These are phyloP conservation scores for Cephalophus harveyi DNA, from an alignment of 2,113 vertebrate species.

Conservation along the genomic window DNA sequence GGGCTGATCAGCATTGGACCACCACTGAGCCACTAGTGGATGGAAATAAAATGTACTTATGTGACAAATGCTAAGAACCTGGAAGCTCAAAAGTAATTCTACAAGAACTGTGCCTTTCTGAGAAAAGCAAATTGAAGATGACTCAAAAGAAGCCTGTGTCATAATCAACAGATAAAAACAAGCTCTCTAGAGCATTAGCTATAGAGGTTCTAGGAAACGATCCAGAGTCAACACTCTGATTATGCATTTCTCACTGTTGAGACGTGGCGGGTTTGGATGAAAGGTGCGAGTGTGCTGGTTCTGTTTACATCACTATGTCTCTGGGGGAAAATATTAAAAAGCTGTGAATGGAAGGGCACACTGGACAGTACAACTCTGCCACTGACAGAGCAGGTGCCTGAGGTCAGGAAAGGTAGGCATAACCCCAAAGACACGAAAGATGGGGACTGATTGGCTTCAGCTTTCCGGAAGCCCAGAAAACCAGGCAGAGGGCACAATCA, in stretches of 20 bases:
- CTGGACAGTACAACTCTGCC: not conserved
- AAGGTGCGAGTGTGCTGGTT: not conserved
- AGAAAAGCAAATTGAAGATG: not conserved
- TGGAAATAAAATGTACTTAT: not conserved
- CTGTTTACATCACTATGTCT: not conserved
- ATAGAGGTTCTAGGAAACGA: not conserved
- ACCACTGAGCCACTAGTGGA: not conserved
- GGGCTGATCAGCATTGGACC: not conserved
- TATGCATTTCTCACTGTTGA: not conserved
- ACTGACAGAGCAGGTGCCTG: not conserved
- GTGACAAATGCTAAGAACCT: not conserved
- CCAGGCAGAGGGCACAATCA: not conserved
- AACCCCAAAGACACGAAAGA: not conserved
- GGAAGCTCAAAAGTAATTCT: not conserved
- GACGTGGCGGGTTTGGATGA: not conserved
- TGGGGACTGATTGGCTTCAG: not conserved
- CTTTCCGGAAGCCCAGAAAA: not conserved
- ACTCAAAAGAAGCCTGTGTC: not conserved
- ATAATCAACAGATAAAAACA: not conserved
- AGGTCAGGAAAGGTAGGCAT: not conserved
- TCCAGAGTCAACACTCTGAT: not conserved
- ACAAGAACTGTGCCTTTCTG: not conserved
- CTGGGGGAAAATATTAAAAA: not conserved
- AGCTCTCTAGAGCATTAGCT: not conserved
- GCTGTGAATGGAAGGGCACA: not conserved